Evolutionary conservation across 2,797 vertebrate genomes (phyloP).

Genomic region (Ctenosaura bakeri): DNA sequence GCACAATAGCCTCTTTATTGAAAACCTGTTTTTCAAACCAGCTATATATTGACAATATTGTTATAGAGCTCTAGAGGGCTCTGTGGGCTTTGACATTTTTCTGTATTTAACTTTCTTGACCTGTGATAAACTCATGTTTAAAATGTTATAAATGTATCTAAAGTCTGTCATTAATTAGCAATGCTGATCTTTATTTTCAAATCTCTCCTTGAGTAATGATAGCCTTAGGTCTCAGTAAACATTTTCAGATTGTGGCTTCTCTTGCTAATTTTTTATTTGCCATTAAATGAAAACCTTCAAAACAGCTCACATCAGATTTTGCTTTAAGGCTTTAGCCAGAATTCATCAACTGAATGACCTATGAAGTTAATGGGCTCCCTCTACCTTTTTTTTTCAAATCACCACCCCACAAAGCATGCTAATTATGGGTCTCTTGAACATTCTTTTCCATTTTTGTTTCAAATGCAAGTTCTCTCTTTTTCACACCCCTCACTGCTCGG

Average conservation of each 20-base stretch:
- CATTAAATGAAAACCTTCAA: neutral
- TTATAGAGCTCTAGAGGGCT: neutral
- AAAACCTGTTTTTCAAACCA: neutral
- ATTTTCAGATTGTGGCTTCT: neutral
- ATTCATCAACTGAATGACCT: neutral
- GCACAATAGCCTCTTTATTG: neutral
- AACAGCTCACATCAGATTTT: neutral
- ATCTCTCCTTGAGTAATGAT: neutral
- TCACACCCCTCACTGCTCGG: neutral
- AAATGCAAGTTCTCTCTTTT: neutral
- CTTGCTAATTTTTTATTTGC: neutral
- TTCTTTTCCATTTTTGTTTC: neutral
- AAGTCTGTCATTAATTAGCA: neutral
- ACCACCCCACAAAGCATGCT: neutral
- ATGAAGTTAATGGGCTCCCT: neutral
- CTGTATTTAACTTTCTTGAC: neutral
- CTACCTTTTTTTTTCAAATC: neutral
- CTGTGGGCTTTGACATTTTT: neutral
- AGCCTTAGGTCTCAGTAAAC: slow-evolving; percentile 5
- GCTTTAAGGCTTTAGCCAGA: neutral
- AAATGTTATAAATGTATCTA: neutral
- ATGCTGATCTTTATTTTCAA: neutral
- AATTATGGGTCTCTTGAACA: neutral
- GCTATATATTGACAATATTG: neutral
- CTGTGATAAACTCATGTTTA: neutral